Evolutionary conservation across 2,888 invertebrate genomes (phyloP).

Genomic region (Mimas tiliae): DNA sequence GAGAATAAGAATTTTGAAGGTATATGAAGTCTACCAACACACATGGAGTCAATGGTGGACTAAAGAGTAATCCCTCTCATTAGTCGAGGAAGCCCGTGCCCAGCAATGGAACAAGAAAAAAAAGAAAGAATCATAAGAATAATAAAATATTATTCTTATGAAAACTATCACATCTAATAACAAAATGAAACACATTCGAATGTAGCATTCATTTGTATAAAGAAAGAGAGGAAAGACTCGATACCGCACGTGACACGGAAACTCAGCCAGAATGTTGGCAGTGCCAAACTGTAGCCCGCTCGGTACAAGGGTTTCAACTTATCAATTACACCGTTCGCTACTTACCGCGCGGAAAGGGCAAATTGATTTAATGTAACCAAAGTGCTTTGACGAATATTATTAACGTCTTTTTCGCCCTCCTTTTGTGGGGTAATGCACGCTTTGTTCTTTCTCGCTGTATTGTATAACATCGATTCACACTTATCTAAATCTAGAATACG

Average conservation of each 20-base stretch:
- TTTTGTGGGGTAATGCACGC: slow-evolving; percentile 74
- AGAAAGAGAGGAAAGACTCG: slow-evolving; percentile 49
- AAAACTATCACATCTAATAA: no score
- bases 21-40: not conserved
- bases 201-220: slow-evolving; percentile 50
- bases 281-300: slow-evolving; percentile 77
- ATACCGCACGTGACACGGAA: slow-evolving; percentile 54
- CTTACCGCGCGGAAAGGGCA: slow-evolving; percentile 85
- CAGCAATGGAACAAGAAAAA: no score
- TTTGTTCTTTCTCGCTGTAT: slow-evolving; percentile 80
- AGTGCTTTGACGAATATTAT: slow-evolving; percentile 86
- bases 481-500: slow-evolving; percentile 54
- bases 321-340: slow-evolving; percentile 85
- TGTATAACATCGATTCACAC: slow-evolving; percentile 80
- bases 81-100: no score
- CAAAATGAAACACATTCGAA: slow-evolving; percentile 15
- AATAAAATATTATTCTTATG: no score
- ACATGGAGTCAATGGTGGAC: no score
- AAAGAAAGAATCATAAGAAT: no score
- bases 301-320: slow-evolving; percentile 85
- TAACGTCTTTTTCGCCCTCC: slow-evolving; percentile 84
- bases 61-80: no score
- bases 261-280: slow-evolving; percentile 58
- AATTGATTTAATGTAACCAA: slow-evolving; percentile 85
- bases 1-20: no score